A percentile compares a stretch with the other conserved stretches of the same genome.
These are phyloP conservation scores for Lacerta agilis DNA, from an alignment of 2,797 vertebrate species.

Conservation along the genomic window DNA sequence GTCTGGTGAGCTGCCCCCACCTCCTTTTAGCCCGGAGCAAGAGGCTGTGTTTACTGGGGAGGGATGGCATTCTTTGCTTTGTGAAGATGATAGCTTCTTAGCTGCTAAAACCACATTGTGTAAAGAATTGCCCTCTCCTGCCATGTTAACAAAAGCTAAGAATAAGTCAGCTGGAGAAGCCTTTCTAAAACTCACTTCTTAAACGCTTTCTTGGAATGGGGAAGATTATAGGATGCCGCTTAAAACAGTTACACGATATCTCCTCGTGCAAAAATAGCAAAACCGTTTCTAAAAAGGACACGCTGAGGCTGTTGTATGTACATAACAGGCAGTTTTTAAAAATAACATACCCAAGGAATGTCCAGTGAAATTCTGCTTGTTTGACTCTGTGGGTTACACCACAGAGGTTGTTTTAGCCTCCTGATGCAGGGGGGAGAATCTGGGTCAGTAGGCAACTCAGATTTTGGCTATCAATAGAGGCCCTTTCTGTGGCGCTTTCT, in stretches of 20 bases:
- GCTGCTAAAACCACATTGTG: conserved; percentile 52
- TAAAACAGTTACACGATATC: neutral
- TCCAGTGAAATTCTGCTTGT: neutral
- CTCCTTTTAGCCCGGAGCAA: conserved; percentile 58
- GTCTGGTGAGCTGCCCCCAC: conserved; percentile 13
- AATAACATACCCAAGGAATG: neutral
- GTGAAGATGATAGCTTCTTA: conserved; percentile 55
- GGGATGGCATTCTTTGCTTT: conserved; percentile 54
- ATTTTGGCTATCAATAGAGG: neutral
- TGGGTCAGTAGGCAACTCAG: neutral
- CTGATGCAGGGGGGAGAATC: neutral
- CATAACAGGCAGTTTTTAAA: conserved; percentile 12
- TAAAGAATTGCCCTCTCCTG: conserved; percentile 25
- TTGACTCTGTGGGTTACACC: neutral
- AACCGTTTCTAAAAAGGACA: neutral
- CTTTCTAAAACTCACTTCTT: conserved; percentile 39
- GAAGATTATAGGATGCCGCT: conserved; percentile 49
- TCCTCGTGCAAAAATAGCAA: neutral
- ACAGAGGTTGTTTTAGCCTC: neutral
- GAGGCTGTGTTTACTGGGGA: conserved; percentile 67
- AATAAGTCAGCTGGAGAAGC: conserved; percentile 34
- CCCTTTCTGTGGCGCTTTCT: neutral
- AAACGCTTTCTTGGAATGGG: neutral
- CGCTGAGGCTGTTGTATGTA: neutral
- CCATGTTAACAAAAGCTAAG: conserved; percentile 60